Base-by-base conservation (phyloP, 2,888 invertebrate genomes). In the Euplagia quadripunctaria region DNA sequence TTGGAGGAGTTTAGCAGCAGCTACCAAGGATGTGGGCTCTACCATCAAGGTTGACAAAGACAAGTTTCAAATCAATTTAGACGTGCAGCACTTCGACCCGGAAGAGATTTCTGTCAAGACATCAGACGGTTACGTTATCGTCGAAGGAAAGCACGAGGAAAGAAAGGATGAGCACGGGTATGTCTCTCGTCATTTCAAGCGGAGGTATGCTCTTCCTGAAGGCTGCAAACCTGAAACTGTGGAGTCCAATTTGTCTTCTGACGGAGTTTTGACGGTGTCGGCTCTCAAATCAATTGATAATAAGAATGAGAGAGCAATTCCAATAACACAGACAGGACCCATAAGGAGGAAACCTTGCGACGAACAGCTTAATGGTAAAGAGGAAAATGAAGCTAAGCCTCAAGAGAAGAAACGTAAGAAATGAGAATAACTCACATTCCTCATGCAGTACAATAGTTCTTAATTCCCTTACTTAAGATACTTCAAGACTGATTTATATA, bases 131-230 rank as follows among this genome's bases (percentile, higher is more conserved):
- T 96, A 93, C 69, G 96, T 98, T 4, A 96, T 98, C 0, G 94
- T 98, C 17, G 98, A 98, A 90, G 98, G 97, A 0, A 97, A 97
- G 86, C 98, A 98, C 83, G 97, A 98, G 82, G 98, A 98, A 84
- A 97, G 97, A 79, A 96, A 97, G 73, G 98, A 98, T 80, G 97
- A 97, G 7, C 97, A 98, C 85, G 98, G 98, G 0, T 97, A 94
- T 80, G 96, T 98, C 67, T 97, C 97, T 0, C 96, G 98, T 12
- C 97, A 98, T 79, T 98, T 98, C 82, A 96, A 97, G 42, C 96
- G 98, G 14, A 96, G 97, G 52, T 98, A 98, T 87, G 93, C 96
- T 1, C 89, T 98, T 64, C 98, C 98, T 1, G 97, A 97, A 85
- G 97, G 96, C 0, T 97, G 97, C 72, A 97, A 98, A 79, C 95